Evolutionary conservation across 1,140 invertebrate species (phyloP), one percentile per base, ranked within the genome.

Genomic region (Brachionus manjavacas): DNA sequence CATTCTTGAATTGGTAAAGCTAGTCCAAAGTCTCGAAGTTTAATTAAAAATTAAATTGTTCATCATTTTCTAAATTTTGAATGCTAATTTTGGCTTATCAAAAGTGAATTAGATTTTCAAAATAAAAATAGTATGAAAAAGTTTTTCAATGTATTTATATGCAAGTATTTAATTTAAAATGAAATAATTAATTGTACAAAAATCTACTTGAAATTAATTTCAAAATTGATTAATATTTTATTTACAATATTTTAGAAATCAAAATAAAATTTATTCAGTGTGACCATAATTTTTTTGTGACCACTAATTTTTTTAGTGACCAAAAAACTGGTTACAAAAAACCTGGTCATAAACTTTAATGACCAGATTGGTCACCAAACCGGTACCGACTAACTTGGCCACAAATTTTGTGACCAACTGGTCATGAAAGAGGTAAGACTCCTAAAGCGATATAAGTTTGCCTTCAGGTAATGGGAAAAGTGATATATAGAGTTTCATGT

Each of bases 51-150:
- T n/a, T n/a, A n/a, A n/a, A n/a, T 2, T 64, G n/a, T 64, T 64
- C 55, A 64, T 64, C 55, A 64, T 64, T 64, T 64, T 64, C 55
- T 64, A 64, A 64, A 64, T 64, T 64, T 64, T 64, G 55, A 64
- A 64, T 64, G 55, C 55, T 64, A 3, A 64, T 64, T 64, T 64
- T 64, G 55, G 55, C 55, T 64, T 64, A 1, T 64, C n/a, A 3
- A 64, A 64, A 64, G 55, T 64, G 55, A 64, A 64, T 7, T 14
- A 12, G 55, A 64, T 64, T 64, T 64, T 64, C 55, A 64, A 64
- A 64, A 64, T 64, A 25, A 28, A 28, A 28, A 28, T 28, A 28
- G 28, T 28, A 28, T 28, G 28, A 64, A 64, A 64, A 64, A 64
- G 55, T 64, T 64, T 64, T 64, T 64, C 20, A 64, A 64, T 64